phyloP scores from a whole-genome alignment of 2,797 vertebrate species.

The Streptopelia turtur region DNA sequence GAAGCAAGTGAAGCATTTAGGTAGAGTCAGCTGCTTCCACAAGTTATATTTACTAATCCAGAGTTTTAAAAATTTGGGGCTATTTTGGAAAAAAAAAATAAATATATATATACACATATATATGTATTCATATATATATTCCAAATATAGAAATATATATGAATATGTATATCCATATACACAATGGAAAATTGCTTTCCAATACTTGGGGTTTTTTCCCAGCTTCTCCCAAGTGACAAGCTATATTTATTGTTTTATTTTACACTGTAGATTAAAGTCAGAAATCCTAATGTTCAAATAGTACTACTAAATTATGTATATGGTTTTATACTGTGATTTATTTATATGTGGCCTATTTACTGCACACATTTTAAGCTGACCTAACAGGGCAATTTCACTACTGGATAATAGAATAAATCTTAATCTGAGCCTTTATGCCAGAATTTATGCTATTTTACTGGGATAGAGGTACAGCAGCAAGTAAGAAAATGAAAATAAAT shows the following conservation, averaged over 20 bases:
- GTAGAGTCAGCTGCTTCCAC: not conserved
- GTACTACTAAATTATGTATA: not conserved
- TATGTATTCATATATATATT: not conserved
- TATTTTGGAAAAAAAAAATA: not conserved
- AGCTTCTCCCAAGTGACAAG: not conserved
- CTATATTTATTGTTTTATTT: not conserved
- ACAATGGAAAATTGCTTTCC: not conserved
- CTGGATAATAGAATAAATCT: not conserved
- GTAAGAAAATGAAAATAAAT: not conserved
- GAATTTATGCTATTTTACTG: not conserved
- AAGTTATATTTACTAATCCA: not conserved
- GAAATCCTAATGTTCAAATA: not conserved
- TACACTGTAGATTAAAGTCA: not conserved
- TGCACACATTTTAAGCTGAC: not conserved
- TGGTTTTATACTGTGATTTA: constrained; percentile 37
- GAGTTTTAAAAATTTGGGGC: not conserved
- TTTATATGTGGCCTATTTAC: constrained; percentile 4
- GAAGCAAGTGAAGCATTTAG: not conserved
- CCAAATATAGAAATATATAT: not conserved
- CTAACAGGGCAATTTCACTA: not conserved
- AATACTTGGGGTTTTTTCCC: not conserved
- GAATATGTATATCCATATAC: not conserved
- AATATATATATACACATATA: too few species aligned
- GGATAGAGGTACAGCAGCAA: not conserved
- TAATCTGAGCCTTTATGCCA: not conserved